Percentiles rank a stretch among this genome's conserved stretches.
These are phyloP conservation scores for Tineola bisselliella DNA, from an alignment of 2,888 invertebrate species.

Conservation along the genomic window DNA sequence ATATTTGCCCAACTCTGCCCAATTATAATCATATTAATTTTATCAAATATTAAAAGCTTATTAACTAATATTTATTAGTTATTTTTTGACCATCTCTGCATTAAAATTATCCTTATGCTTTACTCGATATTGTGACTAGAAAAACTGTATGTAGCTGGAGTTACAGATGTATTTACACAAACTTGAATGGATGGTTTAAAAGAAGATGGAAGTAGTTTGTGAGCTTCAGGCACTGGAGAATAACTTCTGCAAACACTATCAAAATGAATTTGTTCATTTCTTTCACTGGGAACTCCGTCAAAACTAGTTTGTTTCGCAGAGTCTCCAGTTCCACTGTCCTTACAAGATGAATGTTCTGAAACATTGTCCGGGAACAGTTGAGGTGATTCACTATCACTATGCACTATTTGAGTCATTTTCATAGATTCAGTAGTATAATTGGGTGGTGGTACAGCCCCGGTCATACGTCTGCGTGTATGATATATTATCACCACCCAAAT, in stretches of 20 bases:
- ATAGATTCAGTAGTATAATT: slow-evolving; percentile 55
- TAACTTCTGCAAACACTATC: slow-evolving; percentile 54
- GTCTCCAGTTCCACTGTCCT: slow-evolving; percentile 84
- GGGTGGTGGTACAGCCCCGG: slow-evolving; percentile 45
- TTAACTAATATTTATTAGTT: not conserved
- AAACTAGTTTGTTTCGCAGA: slow-evolving; percentile 79
- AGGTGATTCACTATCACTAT: slow-evolving; percentile 61
- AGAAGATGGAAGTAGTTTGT: slow-evolving; percentile 60
- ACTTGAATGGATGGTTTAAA: slow-evolving; percentile 65
- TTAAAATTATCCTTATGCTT: not conserved
- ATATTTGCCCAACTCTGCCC: too few relatives aligned
- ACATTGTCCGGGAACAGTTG: slow-evolving; percentile 71
- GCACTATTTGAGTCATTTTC: slow-evolving; percentile 61
- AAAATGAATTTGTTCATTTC: slow-evolving; percentile 58
- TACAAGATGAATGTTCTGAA: slow-evolving; percentile 79
- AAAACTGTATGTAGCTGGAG: slow-evolving; percentile 65
- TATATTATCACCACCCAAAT: slow-evolving; percentile 93
- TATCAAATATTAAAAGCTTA: too few relatives aligned
- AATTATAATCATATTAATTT: too few relatives aligned
- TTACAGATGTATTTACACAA: slow-evolving; percentile 62
- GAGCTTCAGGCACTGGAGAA: slow-evolving; percentile 60
- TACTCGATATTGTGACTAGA: slow-evolving; percentile 58
- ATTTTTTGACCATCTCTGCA: not conserved
- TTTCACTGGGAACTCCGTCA: slow-evolving; percentile 62
- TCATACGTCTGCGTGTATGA: slow-evolving; percentile 77